Evolutionary conservation across 2,113 vertebrate species (phyloP), one percentile per base, ranked within the genome.

Genomic region (Caranx ignobilis): DNA sequence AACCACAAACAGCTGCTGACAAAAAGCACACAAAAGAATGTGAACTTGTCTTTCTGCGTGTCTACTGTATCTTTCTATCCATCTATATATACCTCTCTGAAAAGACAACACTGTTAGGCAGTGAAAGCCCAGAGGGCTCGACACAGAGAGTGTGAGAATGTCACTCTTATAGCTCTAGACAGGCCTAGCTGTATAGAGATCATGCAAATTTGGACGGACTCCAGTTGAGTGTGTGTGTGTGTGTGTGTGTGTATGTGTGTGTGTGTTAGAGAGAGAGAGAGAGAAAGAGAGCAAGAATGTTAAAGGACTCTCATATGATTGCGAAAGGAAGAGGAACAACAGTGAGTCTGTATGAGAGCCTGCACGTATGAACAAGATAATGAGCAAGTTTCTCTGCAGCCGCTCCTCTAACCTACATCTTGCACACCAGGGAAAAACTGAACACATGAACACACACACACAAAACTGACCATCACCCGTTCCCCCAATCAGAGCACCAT

Each of bases 111-210:
- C 39, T 39, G 66, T 71, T 59, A 39, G 59, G 61, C 26, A 60
- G 37, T 69, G 15, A 78, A 84, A 48, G 55, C 75, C 88, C 83
- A 0, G 37, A 71, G 77, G 83, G 79, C 65, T 75, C 11, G 6
- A 77, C 26, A 84, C 50, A 82, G 56, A 81, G 39, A 64, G 54
- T 12, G 56, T 45, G 39, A 60, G 67, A 69, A 64, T 15, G 50
- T 88, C 79, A 67, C 50, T 78, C 68, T 87, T 77, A 82, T 37
- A 76, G 64, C 71, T 86, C 26, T 61, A 65, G 81, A 86, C 79
- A 90, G 79, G 81, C 76, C 71, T 82, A 76, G 62, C 59, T 67
- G 54, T n/a, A 47, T 11, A 71, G 64, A 75, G 76, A 88, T 81
- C 79, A 87, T 13, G 56, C 71, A 73, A 77, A 79, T 64, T 79